Conservation (phyloP, 2,888 invertebrate genomes). For the Vannuccia rotundouncinata region DNA sequence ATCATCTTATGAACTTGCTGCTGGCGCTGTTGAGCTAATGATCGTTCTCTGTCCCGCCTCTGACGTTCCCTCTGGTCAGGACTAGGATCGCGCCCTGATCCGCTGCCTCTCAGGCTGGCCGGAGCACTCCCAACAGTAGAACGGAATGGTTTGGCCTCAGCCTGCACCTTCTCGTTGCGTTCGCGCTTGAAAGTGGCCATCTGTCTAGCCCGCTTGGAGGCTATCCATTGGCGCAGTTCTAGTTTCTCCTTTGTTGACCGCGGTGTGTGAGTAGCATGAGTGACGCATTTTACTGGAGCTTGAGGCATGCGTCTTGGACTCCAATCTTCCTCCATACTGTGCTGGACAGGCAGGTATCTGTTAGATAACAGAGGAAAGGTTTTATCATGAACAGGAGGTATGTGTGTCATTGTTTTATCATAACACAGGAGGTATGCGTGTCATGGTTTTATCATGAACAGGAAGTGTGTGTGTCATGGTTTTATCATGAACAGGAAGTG, state of each 20-base stretch:
- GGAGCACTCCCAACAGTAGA: conserved; percentile 40
- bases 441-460: too few relatives aligned
- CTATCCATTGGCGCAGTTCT: conserved; percentile 49
- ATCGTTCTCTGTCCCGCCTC: background rate
- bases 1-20: background rate
- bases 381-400: too few relatives aligned
- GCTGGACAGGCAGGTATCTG: too few relatives aligned
- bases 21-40: background rate
- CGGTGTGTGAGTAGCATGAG: background rate
- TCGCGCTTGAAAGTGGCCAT: conserved; percentile 45
- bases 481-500: too few relatives aligned
- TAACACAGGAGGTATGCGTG: too few relatives aligned
- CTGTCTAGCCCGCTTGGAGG: conserved; percentile 44
- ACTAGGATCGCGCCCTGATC: background rate
- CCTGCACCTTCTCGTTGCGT: conserved; percentile 44
- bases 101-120: conserved; percentile 28
- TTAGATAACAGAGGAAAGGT: too few relatives aligned
- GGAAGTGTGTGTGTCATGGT: too few relatives aligned
- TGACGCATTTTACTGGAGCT: background rate
- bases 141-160: conserved; percentile 47
- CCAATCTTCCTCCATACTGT: too few relatives aligned
- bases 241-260: conserved; percentile 43
- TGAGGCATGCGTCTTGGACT: background rate
- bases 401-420: background rate
- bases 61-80: background rate